Evolutionary conservation across 1,140 invertebrate species (phyloP), one percentile per base, ranked within the genome.

Genomic region (Drosophila miranda): DNA sequence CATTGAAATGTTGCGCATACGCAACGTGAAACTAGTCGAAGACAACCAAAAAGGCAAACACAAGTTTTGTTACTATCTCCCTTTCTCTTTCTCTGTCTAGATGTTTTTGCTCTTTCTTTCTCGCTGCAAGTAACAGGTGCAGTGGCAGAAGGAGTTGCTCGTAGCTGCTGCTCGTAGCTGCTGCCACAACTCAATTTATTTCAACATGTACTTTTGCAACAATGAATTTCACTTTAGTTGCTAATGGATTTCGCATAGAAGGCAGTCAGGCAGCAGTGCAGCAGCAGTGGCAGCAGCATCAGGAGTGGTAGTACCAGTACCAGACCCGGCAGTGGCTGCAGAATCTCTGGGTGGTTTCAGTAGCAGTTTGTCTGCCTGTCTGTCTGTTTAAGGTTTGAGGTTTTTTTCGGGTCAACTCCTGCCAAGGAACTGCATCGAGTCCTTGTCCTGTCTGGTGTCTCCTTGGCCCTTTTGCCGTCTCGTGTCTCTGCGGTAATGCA

Each of bases 191-290:
- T 86, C 82, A 86, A 86, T 86, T 86, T 86, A 87, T 87, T 87
- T 87, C 82, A 87, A 82, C 83, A 86, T 87, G 78, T 88, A 88
- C 82, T 82, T 78, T 87, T 88, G 78, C 79, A 87, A 87, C 82
- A 87, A 87, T 87, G 82, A 86, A 87, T 87, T 87, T 87, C 82
- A 87, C 83, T 87, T 87, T 87, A 87, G 82, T 87, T 87, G 82
- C 82, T 87, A 87, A 87, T 87, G 82, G 82, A 87, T 87, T 87
- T 87, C 73, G 62, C 54, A 70, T 78, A 78, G 61, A 73, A 86
- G 62, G 76, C 80, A 78, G 75, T 74, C 60, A 64, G 60, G 62
- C 62, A 48, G 30, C 52, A 49, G 21, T 46, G 30, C 58, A 53
- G 62, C 62, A 48, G 30, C 52, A 49, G 21, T 46, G 30, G 41